These are phyloP conservation scores for Anticlea derivata DNA, from an alignment of 2,888 invertebrate genomes.

Conservation along the genomic window DNA sequence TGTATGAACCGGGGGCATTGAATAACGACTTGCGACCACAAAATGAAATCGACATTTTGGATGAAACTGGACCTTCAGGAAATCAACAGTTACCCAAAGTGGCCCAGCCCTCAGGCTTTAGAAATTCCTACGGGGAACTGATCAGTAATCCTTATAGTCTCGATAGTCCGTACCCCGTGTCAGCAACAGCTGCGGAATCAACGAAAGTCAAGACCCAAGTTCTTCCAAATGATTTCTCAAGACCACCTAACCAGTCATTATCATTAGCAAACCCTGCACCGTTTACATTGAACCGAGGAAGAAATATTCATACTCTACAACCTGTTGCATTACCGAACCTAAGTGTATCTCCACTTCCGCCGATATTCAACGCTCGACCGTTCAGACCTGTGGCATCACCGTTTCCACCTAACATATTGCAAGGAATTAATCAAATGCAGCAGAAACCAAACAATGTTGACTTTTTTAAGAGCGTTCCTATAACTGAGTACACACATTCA, in stretches of 20 bases:
- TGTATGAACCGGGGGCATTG: constrained; percentile 49
- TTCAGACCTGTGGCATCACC: constrained; percentile 68
- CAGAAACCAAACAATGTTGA: constrained; percentile 70
- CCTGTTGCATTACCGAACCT: constrained; percentile 87
- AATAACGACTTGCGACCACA: constrained; percentile 58
- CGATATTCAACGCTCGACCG: constrained; percentile 85
- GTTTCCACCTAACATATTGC: constrained; percentile 51
- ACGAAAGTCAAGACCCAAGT: constrained; percentile 70
- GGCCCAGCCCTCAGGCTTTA: constrained; percentile 62
- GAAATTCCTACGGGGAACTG: constrained; percentile 75
- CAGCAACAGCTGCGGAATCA: constrained; percentile 72
- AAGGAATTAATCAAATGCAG: constrained; percentile 63
- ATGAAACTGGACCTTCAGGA: constrained; percentile 47
- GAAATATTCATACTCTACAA: constrained; percentile 77
- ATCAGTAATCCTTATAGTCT: constrained; percentile 60
- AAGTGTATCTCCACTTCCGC: constrained; percentile 84
- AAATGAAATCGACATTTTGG: constrained; percentile 54
- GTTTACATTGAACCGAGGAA: constrained; percentile 70
- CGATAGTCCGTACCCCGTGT: constrained; percentile 64
- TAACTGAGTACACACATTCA: constrained; percentile 88
- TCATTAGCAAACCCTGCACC: constrained; percentile 73
- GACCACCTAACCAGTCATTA: constrained; percentile 60
- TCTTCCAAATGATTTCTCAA: constrained; percentile 51
- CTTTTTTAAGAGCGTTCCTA: constrained; percentile 86
- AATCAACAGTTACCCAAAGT: constrained; percentile 68